phyloP scores from a whole-genome alignment of 2,888 invertebrate species.

The Rhamnusium bicolor region DNA sequence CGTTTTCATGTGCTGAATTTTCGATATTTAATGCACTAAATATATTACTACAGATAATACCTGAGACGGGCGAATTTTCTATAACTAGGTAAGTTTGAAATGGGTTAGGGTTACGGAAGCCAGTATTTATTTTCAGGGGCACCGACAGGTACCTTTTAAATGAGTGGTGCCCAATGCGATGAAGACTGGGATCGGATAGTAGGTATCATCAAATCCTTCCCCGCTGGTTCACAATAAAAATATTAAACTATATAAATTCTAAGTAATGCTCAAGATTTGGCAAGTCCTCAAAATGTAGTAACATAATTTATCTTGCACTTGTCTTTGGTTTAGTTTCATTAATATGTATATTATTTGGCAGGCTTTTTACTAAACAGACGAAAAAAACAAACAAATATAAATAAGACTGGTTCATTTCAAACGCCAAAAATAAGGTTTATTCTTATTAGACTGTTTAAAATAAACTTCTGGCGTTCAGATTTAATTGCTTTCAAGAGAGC shows the following conservation, averaged over 20 bases:
- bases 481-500: background rate
- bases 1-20: too few relatives aligned
- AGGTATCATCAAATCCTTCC: too few relatives aligned
- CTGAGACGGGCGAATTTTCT: too few relatives aligned
- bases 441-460: constrained; percentile 5
- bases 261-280: constrained; percentile 7
- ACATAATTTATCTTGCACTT: constrained; percentile 24
- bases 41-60: too few relatives aligned
- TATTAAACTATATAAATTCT: background rate
- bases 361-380: constrained; percentile 4
- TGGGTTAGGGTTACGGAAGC: too few relatives aligned
- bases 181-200: too few relatives aligned
- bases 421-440: constrained; percentile 1
- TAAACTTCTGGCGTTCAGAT: background rate
- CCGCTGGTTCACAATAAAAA: background rate
- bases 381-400: background rate
- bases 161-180: too few relatives aligned
- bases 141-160: too few relatives aligned
- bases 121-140: too few relatives aligned
- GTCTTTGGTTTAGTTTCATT: constrained; percentile 15
- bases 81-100: too few relatives aligned
- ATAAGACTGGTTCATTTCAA: background rate
- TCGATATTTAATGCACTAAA: too few relatives aligned
- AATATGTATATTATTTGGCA: constrained; percentile 30
- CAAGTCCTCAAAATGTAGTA: background rate